phyloP scores from a whole-genome alignment of 1,140 invertebrate genomes.

The Oedothorax gibbosus region DNA sequence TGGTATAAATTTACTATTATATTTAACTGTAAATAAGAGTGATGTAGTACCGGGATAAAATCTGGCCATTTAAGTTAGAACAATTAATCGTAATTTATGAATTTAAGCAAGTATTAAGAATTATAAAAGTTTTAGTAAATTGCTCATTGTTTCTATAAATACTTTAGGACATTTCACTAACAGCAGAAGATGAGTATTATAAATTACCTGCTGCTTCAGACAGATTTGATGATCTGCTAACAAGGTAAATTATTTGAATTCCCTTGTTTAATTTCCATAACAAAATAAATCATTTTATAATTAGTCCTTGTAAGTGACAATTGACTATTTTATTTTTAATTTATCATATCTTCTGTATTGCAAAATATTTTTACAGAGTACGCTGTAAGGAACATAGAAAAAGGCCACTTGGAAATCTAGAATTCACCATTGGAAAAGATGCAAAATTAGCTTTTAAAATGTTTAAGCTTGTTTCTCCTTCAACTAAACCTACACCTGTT shows the following conservation, averaged over 20 bases:
- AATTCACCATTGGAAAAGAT: slow-evolving; percentile 68
- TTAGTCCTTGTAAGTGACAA: no score
- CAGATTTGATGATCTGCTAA: slow-evolving; percentile 62
- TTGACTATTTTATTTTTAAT: no score
- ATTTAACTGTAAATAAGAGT: no score
- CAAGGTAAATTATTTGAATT: slow-evolving; percentile 49
- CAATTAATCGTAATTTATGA: no score
- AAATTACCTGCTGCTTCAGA: slow-evolving; percentile 49
- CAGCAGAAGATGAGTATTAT: slow-evolving; percentile 60
- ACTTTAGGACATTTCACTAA: slow-evolving; percentile 53
- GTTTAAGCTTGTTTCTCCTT: slow-evolving; percentile 66
- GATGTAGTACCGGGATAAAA: no score
- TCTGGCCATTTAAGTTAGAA: no score
- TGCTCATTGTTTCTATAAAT: background rate
- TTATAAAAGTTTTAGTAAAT: background rate
- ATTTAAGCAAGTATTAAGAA: background rate
- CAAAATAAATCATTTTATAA: no score
- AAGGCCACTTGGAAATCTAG: slow-evolving; percentile 67
- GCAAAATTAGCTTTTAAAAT: slow-evolving; percentile 70
- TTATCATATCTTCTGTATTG: no score
- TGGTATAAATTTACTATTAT: no score
- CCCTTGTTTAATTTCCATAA: no score
- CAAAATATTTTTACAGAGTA: slow-evolving; percentile 64
- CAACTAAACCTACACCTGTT: slow-evolving; percentile 67
- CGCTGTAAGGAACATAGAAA: slow-evolving; percentile 70